Evolutionary conservation across 2,113 vertebrate genomes (phyloP).

Genomic region (Candoia aspera): DNA sequence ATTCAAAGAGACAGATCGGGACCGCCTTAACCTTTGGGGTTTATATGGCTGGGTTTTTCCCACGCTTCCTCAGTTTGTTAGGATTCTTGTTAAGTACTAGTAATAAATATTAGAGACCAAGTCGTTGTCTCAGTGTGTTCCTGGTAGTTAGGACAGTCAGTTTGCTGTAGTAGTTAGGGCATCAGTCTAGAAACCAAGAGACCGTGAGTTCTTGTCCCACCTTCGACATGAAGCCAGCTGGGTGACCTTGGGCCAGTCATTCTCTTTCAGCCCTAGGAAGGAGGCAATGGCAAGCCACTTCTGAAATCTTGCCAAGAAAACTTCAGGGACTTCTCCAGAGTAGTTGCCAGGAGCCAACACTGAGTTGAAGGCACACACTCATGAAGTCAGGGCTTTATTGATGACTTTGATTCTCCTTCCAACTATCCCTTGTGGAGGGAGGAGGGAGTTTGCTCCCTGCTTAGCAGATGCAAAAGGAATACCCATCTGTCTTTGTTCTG

Average conservation of each 20-base stretch:
- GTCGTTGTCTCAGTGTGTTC: too few species aligned
- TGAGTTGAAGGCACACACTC: background rate
- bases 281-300: background rate
- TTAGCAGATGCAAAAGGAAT: background rate
- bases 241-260: background rate
- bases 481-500: background rate
- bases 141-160: too few species aligned
- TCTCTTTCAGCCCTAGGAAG: background rate
- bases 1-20: too few species aligned
- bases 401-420: background rate
- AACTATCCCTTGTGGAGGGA: background rate
- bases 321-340: background rate
- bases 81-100: too few species aligned
- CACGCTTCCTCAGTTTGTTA: too few species aligned
- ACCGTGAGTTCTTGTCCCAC: background rate
- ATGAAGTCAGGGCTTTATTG: background rate
- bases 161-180: background rate
- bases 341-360: background rate
- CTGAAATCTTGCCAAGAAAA: background rate
- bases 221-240: background rate
- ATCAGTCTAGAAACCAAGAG: background rate
- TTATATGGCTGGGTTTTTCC: too few species aligned
- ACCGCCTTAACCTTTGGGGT: too few species aligned
- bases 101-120: too few species aligned
- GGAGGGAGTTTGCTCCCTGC: background rate